Evolutionary conservation across 2,797 vertebrate species (phyloP), one percentile per base, ranked within the genome.

Genomic region (Cuculus canorus): DNA sequence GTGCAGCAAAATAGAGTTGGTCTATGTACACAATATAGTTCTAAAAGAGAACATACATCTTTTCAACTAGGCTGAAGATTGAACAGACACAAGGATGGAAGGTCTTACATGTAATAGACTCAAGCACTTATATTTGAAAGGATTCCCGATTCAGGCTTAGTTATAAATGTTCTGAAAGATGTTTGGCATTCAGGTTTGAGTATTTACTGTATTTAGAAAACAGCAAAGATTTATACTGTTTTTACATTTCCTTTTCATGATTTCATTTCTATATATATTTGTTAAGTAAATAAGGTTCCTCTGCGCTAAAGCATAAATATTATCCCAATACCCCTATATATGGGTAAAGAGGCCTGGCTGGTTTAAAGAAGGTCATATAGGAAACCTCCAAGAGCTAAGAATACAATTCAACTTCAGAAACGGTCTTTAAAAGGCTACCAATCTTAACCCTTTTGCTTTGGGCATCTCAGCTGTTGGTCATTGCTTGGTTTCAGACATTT

Each of bases 261-360:
- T 45, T 83, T 91, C 11, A 82, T 72, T 83, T 83, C 89, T 93
- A 72, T 86, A 90, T 87, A 82, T 85, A 89, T 78, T 81, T 86
- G 53, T 82, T 65, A 83, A 79, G 85, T 72, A 95, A 94, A 96
- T 45, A 91, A 9, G 25, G 70, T 33, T 93, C 27, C 50, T 69
- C 54, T n/a, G 28, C 90, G 41, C 39, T 83, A 83, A 92, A 91
- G 30, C 32, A 54, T 57, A 93, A 96, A 76, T 91, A 63, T 39
- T 70, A 76, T 8, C 54, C 30, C 65, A 91, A 52, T 25, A 61
- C 25, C 63, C 33, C 59, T 83, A 78, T 59, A 88, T 35, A 84
- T 57, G 77, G 69, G n/a, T 53, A 88, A 77, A 91, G 59, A 30
- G 9, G 35, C 35, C 84, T 5, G 81, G 59, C 13, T 60, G 14